Evolutionary conservation across 2,113 vertebrate species (phyloP).

Genomic region (Delphinapterus leucas): DNA sequence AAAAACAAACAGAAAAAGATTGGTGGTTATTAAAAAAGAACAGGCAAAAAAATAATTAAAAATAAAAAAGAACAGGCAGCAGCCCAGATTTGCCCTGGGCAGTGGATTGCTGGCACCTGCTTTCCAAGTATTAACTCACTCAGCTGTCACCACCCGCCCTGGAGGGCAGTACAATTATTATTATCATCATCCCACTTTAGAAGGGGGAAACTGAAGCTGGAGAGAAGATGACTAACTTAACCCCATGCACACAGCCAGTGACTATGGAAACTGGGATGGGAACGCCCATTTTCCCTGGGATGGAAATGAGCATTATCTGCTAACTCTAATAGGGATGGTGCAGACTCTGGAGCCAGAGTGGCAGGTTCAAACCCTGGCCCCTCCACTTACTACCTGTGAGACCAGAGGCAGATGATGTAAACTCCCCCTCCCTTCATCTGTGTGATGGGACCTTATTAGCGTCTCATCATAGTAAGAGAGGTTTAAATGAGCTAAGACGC

Average conservation of each 20-base stretch:
- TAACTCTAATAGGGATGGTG: rapidly evolving
- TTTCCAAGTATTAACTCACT: background rate
- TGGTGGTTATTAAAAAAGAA: background rate
- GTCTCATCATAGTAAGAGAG: background rate
- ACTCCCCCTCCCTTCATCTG: background rate
- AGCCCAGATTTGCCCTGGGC: background rate
- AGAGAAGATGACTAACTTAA: background rate
- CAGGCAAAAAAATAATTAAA: background rate
- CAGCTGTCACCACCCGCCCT: background rate
- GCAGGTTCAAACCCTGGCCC: background rate
- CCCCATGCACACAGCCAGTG: background rate
- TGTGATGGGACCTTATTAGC: background rate
- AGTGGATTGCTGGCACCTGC: background rate
- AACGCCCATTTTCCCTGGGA: background rate
- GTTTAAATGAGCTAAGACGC: background rate
- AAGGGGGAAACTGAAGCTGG: background rate
- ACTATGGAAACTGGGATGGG: rapidly evolving
- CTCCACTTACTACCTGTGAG: background rate
- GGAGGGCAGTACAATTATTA: background rate
- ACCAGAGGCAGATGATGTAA: no score
- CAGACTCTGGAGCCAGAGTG: no score
- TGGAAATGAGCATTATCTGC: background rate
- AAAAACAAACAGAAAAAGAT: no score
- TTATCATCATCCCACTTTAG: background rate
- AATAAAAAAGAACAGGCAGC: background rate